A percentile compares a stretch with the other conserved stretches of the same genome.
These are phyloP conservation scores for Teleiodes luculella DNA, from an alignment of 2,888 invertebrate species.

Conservation along the genomic window DNA sequence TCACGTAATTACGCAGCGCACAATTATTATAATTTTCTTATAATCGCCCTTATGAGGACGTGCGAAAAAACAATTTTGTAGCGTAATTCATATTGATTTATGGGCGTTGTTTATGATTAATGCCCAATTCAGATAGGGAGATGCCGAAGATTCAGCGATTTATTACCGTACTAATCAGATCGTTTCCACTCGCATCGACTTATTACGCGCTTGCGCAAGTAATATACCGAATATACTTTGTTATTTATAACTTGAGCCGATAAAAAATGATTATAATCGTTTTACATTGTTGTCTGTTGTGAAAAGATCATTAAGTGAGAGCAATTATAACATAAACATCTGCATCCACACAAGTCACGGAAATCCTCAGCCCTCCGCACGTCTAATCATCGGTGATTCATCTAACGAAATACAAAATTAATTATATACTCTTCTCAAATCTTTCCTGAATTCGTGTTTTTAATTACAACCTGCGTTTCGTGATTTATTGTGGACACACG, in stretches of 20 bases:
- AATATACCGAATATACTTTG: not conserved
- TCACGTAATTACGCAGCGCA: conserved; percentile 69
- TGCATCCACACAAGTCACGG: conserved; percentile 58
- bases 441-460: conserved; percentile 67
- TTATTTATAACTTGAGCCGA: conserved; percentile 7
- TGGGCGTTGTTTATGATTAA: conserved; percentile 46
- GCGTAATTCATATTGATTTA: conserved; percentile 57
- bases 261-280: conserved; percentile 14
- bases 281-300: conserved; percentile 36
- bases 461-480: conserved; percentile 63
- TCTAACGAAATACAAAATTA: conserved; percentile 72
- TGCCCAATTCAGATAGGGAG: conserved; percentile 41
- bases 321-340: conserved; percentile 72
- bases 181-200: conserved; percentile 1
- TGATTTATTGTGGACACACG: conserved; percentile 67
- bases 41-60: conserved; percentile 72
- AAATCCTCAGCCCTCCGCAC: conserved; percentile 45
- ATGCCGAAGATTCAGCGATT: conserved; percentile 10
- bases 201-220: not conserved
- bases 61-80: conserved; percentile 73
- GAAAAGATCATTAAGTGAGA: conserved; percentile 65
- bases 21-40: conserved; percentile 78
- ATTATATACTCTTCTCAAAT: conserved; percentile 68
- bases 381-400: conserved; percentile 74
- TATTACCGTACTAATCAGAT: conserved; percentile 9